Base-by-base conservation (phyloP, 2,797 vertebrate genomes). In the Cyprinella venusta region DNA sequence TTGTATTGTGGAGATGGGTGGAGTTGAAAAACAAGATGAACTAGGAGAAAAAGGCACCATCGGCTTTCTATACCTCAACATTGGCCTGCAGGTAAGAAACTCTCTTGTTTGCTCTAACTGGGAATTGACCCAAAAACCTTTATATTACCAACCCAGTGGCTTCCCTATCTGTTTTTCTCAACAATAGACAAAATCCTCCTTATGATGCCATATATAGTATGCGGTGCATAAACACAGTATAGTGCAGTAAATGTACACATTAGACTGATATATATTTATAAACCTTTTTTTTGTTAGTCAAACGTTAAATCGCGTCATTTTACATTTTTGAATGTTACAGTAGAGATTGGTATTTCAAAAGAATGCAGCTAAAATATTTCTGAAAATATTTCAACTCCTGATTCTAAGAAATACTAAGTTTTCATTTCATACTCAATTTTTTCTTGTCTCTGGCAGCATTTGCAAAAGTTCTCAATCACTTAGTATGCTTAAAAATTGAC, bases 1-100 rank as follows among this genome's bases (percentile, higher is more conserved):
- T 59, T 99, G 98, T 71, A 99, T 99, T 0, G 98, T 99, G 76
- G 98, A 99, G 93, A 99, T 99, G 98, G 98, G 98, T 15, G 97
- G 97, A 0, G 95, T 98, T 0, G 98, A 99, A 92, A 99, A 99
- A 89, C 97, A 99, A 90, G 98, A 99, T 0, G 97, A 99, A 74
- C 91, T 98, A n/a, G 98, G 97, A 42, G 98, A 99, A 86, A 96
- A 98, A 36, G 97, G 97, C 77, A 94, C 96, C 88, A 97, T 99
- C 3, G 98, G 98, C 69, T 99, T 99, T 90, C 93, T 99, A 2
- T 99, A 99, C 92, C 95, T 99, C 74, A 99, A 99, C 92, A 99
- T 99, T 1, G 98, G 98, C 4, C 93, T 99, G 76, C 98, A 99
- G 97, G 98, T 99, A 90, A 92, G 90, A n/a, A 59, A 24, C 18